Base-by-base conservation (phyloP, 2,797 vertebrate species). In the Diplodus sargus region DNA sequence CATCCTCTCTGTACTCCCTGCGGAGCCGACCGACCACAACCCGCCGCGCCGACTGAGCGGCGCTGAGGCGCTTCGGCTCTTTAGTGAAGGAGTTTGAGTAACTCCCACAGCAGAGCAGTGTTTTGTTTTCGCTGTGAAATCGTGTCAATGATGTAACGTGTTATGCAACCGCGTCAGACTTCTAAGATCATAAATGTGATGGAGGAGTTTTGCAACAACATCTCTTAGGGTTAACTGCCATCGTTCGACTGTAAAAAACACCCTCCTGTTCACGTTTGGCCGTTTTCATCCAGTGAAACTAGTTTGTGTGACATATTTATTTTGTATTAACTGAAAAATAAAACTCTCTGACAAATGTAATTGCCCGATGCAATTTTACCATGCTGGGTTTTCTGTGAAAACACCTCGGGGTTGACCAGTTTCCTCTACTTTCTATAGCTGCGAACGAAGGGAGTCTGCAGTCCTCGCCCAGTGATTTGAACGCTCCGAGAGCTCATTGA, bases 401-500 rank as follows among this genome's bases (percentile, higher is more conserved):
- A 42, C 64, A 74, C 43, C 22, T 49, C 22, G 4, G 9, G 3
- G 17, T 4, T 4, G 42, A 70, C 10, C 65, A 58, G 58, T 83
- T 82, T 81, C 25, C 53, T 69, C 25, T 71, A 34, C 34, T 20
- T 18, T 52, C 22, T n/a, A 14, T 17, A 47, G 18, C 51, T 61
- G 78, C 56, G 52, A 81, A 81, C 71, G 48, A 53, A 67, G 77
- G 43, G 72, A 43, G 39, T 60, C 74, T 64, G 23, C 51, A 14
- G 56, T 22, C 62, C 11, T 28, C 5, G 20, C 28, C 7, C 0
- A 39, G 58, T 53, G 61, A 65, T 63, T 49, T 58, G 42, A 78
- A 70, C 58, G 20, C 68, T 78, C 53, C 20, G 39, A 78, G 61
- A 54, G 47, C 42, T 62, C 70, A 78, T 82, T 7, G 57, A 73